Evolutionary conservation across 2,888 invertebrate species (phyloP).

Genomic region (Enchytraeus crypticus): DNA sequence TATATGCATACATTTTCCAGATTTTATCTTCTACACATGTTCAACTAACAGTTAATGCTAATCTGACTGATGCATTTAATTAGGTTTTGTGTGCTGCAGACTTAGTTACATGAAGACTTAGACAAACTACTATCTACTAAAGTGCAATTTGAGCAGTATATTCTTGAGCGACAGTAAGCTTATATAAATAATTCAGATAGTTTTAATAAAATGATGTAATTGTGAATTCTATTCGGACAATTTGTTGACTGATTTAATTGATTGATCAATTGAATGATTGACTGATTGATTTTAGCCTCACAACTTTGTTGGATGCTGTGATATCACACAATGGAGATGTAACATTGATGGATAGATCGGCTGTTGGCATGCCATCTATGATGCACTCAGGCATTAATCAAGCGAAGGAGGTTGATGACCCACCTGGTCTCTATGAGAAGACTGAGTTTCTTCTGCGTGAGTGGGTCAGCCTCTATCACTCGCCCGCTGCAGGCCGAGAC

Average conservation of each 20-base stretch:
- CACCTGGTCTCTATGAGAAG: slow-evolving; percentile 85
- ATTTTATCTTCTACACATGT: too few relatives aligned
- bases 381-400: slow-evolving; percentile 82
- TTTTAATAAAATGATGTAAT: too few relatives aligned
- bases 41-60: too few relatives aligned
- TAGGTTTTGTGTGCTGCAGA: too few relatives aligned
- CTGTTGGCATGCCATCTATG: slow-evolving; percentile 56
- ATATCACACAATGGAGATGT: slow-evolving; percentile 59
- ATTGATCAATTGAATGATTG: background rate
- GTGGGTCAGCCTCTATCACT: slow-evolving; percentile 83
- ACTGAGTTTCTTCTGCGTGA: slow-evolving; percentile 87
- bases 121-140: too few relatives aligned
- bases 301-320: slow-evolving; percentile 70
- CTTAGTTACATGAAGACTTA: too few relatives aligned
- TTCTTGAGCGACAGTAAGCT: too few relatives aligned
- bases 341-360: slow-evolving; percentile 63
- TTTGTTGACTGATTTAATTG: background rate
- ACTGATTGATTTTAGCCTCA: slow-evolving; percentile 50
- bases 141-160: too few relatives aligned
- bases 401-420: slow-evolving; percentile 82
- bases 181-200: too few relatives aligned
- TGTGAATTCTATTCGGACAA: background rate
- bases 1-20: too few relatives aligned
- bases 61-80: too few relatives aligned
- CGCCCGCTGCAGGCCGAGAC: slow-evolving; percentile 53